Evolutionary conservation across 35 echinoderm and acorn worm species (phyloP), one percentile per base, ranked within the genome.

Genomic region (Chiridota heheva): DNA sequence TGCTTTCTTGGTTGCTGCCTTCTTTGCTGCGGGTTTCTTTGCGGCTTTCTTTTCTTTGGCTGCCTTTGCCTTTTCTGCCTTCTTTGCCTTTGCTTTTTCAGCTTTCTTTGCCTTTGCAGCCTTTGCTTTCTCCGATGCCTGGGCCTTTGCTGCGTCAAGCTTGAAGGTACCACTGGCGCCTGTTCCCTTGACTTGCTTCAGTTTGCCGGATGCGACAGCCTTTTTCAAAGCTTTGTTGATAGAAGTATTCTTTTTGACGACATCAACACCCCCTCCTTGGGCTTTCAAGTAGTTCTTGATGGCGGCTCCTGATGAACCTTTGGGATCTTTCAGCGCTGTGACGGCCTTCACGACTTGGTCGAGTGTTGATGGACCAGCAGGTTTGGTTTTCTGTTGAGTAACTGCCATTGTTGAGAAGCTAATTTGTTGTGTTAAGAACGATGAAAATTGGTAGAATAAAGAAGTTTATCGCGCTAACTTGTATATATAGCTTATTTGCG

Each of bases 141-240:
- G 31, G 0, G 75, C 53, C 42, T 32, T 8, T 3, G 75, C 36
- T 24, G 49, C 41, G 53, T 61, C 58, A 24, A 83, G 44, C 36
- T 83, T 83, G 81, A 83, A 83, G 10, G 60, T 70, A 31, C 81
- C 81, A 17, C 36, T 68, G 5, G 81, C 81, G 7, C 81, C 81
- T 17, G 40, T 58, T 43, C 81, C 81, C 30, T 83, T 83, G 33
- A 45, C 17, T 58, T 83, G 81, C 24, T 53, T 64, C 31, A 83
- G 32, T 4, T 41, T 44, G 5, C 64, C 81, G 16, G 25, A 51
- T 29, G 42, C 43, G 2, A 83, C 80, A 70, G 63, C 80, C 32
- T 34, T 69, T 34, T 83, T 83, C 42, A 83, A 43, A 33, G 80
- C 80, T 18, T 34, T 43, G 44, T 67, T 65, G 48, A 83, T 68